Evolutionary conservation across 2,888 invertebrate species (phyloP), one percentile per base, ranked within the genome.

Genomic region (Limnephilus marmoratus): DNA sequence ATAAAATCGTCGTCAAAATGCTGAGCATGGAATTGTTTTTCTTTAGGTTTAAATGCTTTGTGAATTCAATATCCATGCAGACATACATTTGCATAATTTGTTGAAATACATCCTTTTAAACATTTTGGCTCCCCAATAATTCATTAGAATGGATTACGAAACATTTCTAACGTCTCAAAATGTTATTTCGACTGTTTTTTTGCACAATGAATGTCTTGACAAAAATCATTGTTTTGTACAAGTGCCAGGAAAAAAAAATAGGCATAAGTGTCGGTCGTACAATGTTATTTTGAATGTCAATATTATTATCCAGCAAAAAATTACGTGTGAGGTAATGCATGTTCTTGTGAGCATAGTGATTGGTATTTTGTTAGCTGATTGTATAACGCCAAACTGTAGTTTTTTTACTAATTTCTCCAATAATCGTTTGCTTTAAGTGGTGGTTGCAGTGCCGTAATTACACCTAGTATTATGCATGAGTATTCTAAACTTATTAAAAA

Each of bases 361-460:
- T 24, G 68, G n/a, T 24, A 68, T 24, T 0, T 68, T 68, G 68
- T 68, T 68, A n/a, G 68, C 68, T 68, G 68, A 24, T n/a, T 68
- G 24, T 68, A 45, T 45, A 68, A 68, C n/a, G 7, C 24, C 24
- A 9, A 68, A 18, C 24, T 68, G 68, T 68, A 68, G 68, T 68
- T 68, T 68, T 31, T 68, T 68, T 68, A 68, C 68, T 68, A 68
- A 68, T 68, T 24, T 68, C 24, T n/a, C 68, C 68, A 68, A 24
- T 68, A 68, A 68, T 68, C 68, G 68, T 24, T 68, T 24, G 68
- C 68, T 68, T 68, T 68, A 68, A 68, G 68, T 68, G 34, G 82
- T 15, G 82, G 82, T 82, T 82, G 34, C 31, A 82, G 29, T 82
- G 82, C 31, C 82, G 31, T 82, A 86, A 86, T 86, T 41, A 68